These are phyloP conservation scores for Drosophila longiperda DNA, from an alignment of 2,888 invertebrate species.

Conservation along the genomic window DNA sequence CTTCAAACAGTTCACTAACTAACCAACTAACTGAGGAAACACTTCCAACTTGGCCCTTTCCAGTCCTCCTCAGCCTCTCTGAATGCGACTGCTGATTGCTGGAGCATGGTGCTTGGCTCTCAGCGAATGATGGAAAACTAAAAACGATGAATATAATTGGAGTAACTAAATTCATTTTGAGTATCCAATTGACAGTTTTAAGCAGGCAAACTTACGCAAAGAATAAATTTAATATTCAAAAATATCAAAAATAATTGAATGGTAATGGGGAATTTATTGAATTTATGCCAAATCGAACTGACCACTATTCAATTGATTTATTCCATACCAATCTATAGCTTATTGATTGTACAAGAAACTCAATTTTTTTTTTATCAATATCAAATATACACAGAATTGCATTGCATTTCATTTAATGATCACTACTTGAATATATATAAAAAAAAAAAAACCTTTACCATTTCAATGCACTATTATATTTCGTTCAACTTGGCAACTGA, in stretches of 20 bases:
- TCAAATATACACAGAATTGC: neutral
- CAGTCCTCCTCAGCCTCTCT: neutral
- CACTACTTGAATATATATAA: neutral
- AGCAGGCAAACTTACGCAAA: neutral
- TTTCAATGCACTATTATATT: neutral
- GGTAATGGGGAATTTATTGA: neutral
- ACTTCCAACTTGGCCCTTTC: slow-evolving; percentile 25
- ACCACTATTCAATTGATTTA: too few relatives aligned
- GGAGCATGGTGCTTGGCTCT: neutral
- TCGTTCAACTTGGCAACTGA: neutral
- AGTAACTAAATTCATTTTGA: slow-evolving; percentile 7
- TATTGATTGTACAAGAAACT: neutral
- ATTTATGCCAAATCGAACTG: neutral
- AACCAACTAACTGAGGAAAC: slow-evolving; percentile 43
- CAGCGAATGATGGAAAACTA: slow-evolving; percentile 10
- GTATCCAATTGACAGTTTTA: slow-evolving; percentile 11
- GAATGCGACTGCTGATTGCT: slow-evolving; percentile 27
- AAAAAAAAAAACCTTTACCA: too few relatives aligned
- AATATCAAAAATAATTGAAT: neutral
- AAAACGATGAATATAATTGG: slow-evolving; percentile 5
- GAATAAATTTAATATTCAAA: neutral
- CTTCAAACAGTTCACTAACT: slow-evolving; percentile 55
- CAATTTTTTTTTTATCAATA: neutral
- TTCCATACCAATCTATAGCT: neutral
- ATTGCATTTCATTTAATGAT: neutral